These are phyloP conservation scores for Corydoras maculifer DNA, from an alignment of 2,113 vertebrate species.

Conservation along the genomic window DNA sequence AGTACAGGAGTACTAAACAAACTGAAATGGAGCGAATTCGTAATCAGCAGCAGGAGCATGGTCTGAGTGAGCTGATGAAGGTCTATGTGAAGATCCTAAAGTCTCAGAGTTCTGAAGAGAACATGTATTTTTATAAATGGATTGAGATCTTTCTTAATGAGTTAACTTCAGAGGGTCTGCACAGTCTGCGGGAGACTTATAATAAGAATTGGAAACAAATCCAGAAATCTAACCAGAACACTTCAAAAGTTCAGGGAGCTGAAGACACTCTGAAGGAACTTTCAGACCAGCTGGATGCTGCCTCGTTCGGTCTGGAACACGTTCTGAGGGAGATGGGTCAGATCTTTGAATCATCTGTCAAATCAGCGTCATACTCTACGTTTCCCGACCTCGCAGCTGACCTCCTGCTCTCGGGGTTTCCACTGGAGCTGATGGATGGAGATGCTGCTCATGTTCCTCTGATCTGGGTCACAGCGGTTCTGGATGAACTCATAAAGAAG, in stretches of 20 bases:
- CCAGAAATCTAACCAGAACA: slow-evolving; percentile 21
- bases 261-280: slow-evolving; percentile 50
- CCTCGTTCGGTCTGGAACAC: slow-evolving; percentile 52
- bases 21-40: slow-evolving; percentile 48
- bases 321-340: slow-evolving; percentile 65
- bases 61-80: neutral
- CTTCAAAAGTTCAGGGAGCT: slow-evolving; percentile 39
- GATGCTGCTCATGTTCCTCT: slow-evolving; percentile 70
- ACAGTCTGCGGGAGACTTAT: too few relatives aligned
- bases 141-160: too few relatives aligned
- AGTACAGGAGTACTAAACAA: slow-evolving; percentile 51
- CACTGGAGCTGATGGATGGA: slow-evolving; percentile 75
- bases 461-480: slow-evolving; percentile 63
- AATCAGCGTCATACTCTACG: slow-evolving; percentile 9
- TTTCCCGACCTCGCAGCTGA: slow-evolving; percentile 63
- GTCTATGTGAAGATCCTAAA: too few relatives aligned
- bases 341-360: neutral
- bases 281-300: too few relatives aligned
- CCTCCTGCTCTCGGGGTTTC: slow-evolving; percentile 55
- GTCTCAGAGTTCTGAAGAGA: too few relatives aligned
- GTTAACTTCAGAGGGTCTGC: too few relatives aligned
- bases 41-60: neutral
- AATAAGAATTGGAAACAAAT: slow-evolving; percentile 45
- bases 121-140: too few relatives aligned
- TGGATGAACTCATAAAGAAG: slow-evolving; percentile 61